A percentile compares a stretch with the other conserved stretches of the same genome.
Evolutionary conservation across 2,797 vertebrate species (phyloP).

Genomic region (Brachyalestes nurse): DNA sequence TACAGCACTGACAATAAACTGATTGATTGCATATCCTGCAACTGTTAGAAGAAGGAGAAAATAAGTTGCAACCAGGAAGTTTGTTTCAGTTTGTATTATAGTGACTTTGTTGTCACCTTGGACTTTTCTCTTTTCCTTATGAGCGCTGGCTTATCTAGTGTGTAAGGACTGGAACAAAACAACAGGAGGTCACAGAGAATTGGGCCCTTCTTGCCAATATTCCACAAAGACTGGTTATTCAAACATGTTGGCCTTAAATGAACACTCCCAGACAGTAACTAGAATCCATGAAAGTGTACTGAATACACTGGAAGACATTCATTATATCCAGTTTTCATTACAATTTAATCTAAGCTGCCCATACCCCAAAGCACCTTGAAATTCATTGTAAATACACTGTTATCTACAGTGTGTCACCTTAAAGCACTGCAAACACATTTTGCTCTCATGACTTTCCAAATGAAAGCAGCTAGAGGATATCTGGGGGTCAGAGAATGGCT

Average conservation of each 20-base stretch:
- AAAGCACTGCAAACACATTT: not conserved
- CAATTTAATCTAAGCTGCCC: not conserved
- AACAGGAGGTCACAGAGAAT: not conserved
- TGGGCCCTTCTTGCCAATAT: not conserved
- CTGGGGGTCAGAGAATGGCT: slow-evolving; percentile 18
- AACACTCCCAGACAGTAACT: not conserved
- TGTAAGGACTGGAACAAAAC: slow-evolving; percentile 26
- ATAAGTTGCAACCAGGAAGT: not conserved
- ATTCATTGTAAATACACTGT: not conserved
- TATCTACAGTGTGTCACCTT: slow-evolving; percentile 12
- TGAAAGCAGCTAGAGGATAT: slow-evolving; percentile 14
- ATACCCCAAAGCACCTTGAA: slow-evolving; percentile 1
- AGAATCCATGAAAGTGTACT: not conserved
- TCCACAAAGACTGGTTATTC: not conserved
- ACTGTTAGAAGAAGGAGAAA: not conserved
- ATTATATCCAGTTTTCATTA: not conserved
- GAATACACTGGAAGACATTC: not conserved
- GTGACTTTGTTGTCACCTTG: slow-evolving; percentile 63
- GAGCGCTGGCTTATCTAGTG: slow-evolving; percentile 34
- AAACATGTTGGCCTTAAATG: not conserved
- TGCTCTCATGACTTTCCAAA: slow-evolving; percentile 3
- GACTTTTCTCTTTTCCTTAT: slow-evolving; percentile 49
- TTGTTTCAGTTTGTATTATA: not conserved
- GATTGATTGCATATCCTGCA: too few relatives aligned
- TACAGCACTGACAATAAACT: not conserved